A percentile compares a stretch with the other conserved stretches of the same genome.
Conservation (phyloP, 2,797 vertebrate genomes). For the Margarornis squamiger region DNA sequence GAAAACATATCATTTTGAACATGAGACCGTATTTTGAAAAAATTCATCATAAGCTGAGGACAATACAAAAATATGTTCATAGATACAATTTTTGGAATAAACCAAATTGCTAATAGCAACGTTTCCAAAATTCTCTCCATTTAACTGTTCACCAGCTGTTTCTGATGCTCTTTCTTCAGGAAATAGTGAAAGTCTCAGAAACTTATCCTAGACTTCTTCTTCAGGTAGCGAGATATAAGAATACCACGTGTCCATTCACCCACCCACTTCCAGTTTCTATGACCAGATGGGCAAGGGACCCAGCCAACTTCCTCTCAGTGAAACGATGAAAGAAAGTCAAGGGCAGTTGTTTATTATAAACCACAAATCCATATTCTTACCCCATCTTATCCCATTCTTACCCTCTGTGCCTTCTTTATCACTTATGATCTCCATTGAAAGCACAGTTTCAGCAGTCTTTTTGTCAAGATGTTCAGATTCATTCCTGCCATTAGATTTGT, state of each 20-base stretch:
- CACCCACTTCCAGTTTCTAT: not conserved
- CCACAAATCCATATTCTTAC: not conserved
- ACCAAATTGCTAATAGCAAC: not conserved
- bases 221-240: not conserved
- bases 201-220: not conserved
- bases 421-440: not conserved
- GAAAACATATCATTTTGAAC: not conserved
- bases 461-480: not conserved
- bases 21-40: not conserved
- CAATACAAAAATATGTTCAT: not conserved
- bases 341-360: not conserved
- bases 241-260: not conserved
- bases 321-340: not conserved
- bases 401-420: not conserved
- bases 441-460: not conserved
- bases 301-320: not conserved
- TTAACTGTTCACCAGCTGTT: not conserved
- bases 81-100: not conserved
- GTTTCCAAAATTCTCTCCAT: not conserved
- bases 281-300: not conserved
- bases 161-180: not conserved
- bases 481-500: not conserved
- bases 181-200: not conserved
- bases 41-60: not conserved
- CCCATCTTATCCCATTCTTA: not conserved